Evolutionary conservation across 2,797 vertebrate species (phyloP).

Genomic region (Trichosurus vulpecula): DNA sequence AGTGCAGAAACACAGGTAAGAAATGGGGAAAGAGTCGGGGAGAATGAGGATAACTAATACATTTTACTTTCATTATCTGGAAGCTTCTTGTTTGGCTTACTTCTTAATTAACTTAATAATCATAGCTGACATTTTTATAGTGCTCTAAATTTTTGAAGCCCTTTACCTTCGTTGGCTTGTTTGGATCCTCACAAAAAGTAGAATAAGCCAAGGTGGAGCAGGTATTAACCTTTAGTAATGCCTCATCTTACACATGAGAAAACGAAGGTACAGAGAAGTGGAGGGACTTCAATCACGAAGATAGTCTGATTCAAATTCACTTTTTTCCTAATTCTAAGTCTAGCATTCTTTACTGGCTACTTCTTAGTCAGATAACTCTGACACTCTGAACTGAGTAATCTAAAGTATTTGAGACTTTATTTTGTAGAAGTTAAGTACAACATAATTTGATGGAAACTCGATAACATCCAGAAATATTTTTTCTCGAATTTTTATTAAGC

Average conservation of each 20-base stretch:
- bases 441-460: not conserved
- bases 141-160: not conserved
- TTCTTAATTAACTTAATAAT: constrained; percentile 37
- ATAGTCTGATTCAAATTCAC: not conserved
- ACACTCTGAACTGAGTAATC: constrained; percentile 29
- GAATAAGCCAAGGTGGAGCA: not conserved
- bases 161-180: not conserved
- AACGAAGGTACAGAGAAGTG: not conserved
- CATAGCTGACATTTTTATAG: not conserved
- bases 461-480: not conserved
- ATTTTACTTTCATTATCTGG: constrained; percentile 27
- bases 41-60: not conserved
- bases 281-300: not conserved
- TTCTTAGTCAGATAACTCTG: constrained; percentile 20
- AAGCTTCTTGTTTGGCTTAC: constrained; percentile 33
- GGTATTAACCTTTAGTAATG: not conserved
- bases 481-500: not conserved
- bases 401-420: constrained; percentile 38
- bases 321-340: not conserved
- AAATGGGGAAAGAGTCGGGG: not conserved
- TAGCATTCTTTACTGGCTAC: not conserved
- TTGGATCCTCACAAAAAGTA: not conserved
- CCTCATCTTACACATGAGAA: not conserved
- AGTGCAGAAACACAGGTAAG: constrained; percentile 94
- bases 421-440: constrained; percentile 55